These are phyloP conservation scores for Plebejus melissa DNA, from an alignment of 2,888 invertebrate species.

Conservation along the genomic window DNA sequence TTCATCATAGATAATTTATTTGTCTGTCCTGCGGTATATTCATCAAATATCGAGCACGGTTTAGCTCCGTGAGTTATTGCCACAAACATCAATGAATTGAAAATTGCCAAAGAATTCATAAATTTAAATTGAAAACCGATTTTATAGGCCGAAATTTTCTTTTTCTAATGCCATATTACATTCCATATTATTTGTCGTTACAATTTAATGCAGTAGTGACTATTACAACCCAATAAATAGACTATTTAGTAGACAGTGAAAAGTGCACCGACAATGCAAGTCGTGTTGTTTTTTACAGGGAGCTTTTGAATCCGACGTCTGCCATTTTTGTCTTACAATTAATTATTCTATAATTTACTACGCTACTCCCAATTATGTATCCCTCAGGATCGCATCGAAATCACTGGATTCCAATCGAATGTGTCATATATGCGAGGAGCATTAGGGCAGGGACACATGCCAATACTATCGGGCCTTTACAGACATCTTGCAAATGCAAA, in stretches of 20 bases:
- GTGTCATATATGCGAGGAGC: slow-evolving; percentile 4
- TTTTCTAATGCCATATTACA: too few species aligned
- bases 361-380: background rate
- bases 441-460: slow-evolving; percentile 11
- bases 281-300: too few species aligned
- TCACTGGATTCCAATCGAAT: slow-evolving; percentile 16
- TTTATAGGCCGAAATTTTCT: background rate
- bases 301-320: too few species aligned
- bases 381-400: slow-evolving; percentile 5
- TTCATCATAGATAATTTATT: slow-evolving; percentile 18
- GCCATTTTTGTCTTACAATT: too few species aligned
- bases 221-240: too few species aligned
- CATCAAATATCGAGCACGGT: slow-evolving; percentile 13
- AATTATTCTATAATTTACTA: too few species aligned
- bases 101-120: slow-evolving; percentile 9
- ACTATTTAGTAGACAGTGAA: too few species aligned
- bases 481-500: slow-evolving; percentile 27
- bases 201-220: too few species aligned
- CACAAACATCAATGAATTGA: slow-evolving; percentile 17
- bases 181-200: too few species aligned
- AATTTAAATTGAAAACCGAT: background rate
- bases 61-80: slow-evolving; percentile 22
- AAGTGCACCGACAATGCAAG: too few species aligned
- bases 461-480: slow-evolving; percentile 25
- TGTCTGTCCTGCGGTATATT: slow-evolving; percentile 24